A percentile compares a stretch with the other conserved stretches of the same genome.
These are phyloP conservation scores for Archocentrus centrarchus DNA, from an alignment of 2,113 vertebrate species.

Conservation along the genomic window DNA sequence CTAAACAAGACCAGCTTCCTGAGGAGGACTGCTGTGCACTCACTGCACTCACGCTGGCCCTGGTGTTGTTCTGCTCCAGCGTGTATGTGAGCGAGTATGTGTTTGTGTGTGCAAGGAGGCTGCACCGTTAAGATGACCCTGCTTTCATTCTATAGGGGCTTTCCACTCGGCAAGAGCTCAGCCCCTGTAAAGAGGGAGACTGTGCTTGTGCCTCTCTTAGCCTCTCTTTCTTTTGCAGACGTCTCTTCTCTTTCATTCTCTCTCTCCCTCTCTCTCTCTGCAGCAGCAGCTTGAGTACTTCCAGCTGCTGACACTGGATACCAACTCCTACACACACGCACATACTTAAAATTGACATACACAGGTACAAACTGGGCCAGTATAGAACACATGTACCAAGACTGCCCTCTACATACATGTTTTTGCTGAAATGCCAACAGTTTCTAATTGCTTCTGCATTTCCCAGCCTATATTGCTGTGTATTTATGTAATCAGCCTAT, in stretches of 20 bases:
- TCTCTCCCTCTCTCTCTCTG: slow-evolving; percentile 35
- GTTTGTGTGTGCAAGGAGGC: slow-evolving; percentile 52
- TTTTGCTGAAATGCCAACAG: slow-evolving; percentile 75
- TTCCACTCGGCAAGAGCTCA: slow-evolving; percentile 76
- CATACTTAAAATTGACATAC: slow-evolving; percentile 44
- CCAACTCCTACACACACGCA: slow-evolving; percentile 68
- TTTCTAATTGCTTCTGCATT: slow-evolving; percentile 59
- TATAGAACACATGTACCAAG: slow-evolving; percentile 53
- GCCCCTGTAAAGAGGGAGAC: slow-evolving; percentile 72
- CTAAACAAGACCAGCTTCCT: slow-evolving; percentile 82
- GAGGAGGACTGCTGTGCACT: slow-evolving; percentile 73
- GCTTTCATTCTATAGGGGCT: slow-evolving; percentile 78
- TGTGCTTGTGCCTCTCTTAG: slow-evolving; percentile 77
- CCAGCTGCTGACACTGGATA: slow-evolving; percentile 86
- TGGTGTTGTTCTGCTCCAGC: slow-evolving; percentile 73
- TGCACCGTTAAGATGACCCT: slow-evolving; percentile 72
- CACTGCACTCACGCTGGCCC: slow-evolving; percentile 75
- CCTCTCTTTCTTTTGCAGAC: slow-evolving; percentile 63
- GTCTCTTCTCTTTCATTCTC: slow-evolving; percentile 58
- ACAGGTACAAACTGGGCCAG: slow-evolving; percentile 57
- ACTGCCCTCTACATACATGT: slow-evolving; percentile 21
- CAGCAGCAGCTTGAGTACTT: slow-evolving; percentile 83
- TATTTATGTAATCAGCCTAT: slow-evolving; percentile 10
- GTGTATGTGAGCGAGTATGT: slow-evolving; percentile 46
- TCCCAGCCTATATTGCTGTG: background rate